Evolutionary conservation across 2,888 invertebrate genomes (phyloP).

Genomic region (Luperina testacea): DNA sequence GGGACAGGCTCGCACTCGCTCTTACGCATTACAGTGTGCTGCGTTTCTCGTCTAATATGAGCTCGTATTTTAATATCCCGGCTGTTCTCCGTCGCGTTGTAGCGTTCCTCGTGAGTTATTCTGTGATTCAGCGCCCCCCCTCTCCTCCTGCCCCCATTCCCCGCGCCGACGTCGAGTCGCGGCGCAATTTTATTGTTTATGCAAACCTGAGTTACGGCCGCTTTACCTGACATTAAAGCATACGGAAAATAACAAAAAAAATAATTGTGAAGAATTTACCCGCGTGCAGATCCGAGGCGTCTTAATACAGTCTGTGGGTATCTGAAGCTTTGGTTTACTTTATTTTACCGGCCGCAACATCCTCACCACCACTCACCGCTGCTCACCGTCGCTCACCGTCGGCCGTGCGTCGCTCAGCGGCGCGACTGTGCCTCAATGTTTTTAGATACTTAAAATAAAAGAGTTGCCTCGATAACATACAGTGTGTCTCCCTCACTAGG

Average conservation of each 20-base stretch:
- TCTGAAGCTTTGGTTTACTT: neutral
- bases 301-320: neutral
- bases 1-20: neutral
- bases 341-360: neutral
- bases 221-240: slow-evolving; percentile 13
- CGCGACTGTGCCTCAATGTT: neutral
- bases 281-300: neutral
- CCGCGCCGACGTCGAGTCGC: neutral
- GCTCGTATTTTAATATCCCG: slow-evolving; percentile 20
- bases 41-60: neutral
- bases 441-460: neutral
- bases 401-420: neutral
- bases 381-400: neutral
- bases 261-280: neutral
- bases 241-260: slow-evolving; percentile 17
- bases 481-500: neutral
- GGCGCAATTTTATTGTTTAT: slow-evolving; percentile 21
- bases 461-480: neutral
- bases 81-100: neutral
- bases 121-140: neutral
- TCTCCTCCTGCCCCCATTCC: too few relatives aligned
- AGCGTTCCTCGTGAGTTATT: slow-evolving; percentile 12
- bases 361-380: neutral
- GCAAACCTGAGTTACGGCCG: slow-evolving; percentile 4
- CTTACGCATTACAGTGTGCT: neutral